Evolutionary conservation across 2,888 invertebrate genomes (phyloP), one percentile per base, ranked within the genome.

Genomic region (Brenthis hecate): DNA sequence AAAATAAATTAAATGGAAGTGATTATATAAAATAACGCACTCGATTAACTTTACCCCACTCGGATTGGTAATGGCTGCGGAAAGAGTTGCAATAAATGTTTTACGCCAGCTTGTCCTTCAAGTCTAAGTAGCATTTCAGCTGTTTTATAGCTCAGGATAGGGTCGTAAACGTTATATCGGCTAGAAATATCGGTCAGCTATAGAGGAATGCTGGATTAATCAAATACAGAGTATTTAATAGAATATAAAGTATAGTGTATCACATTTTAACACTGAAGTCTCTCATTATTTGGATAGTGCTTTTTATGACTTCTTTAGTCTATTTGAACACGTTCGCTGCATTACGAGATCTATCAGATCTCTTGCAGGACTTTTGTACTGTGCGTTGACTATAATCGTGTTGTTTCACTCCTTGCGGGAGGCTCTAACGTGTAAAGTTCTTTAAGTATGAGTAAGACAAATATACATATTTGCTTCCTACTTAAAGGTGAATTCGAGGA

Each of bases 51-150:
- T 43, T 19, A 62, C 23, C 48, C 19, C 48, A 19, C 43, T 61
- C 13, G 5, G 16, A 55, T 55, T 56, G 48, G 55, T 50, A 66
- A 66, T 57, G 36, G 60, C 48, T 48, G 32, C 48, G 54, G 66
- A 58, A 66, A 63, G 66, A 58, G 69, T 66, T 66, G 50, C 62
- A 63, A 63, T 70, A 70, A 70, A 70, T 61, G 32, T 58, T 57
- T 65, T 61, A 66, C 47, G 61, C 55, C 56, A 61, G 28, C 36
- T 50, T 56, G 61, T 61, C 66, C 66, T 57, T 66, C 54, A 55
- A 53, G 23, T 61, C 50, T 47, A 61, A 61, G 66, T 60, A 50
- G 55, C 55, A 50, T 66, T 54, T 61, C 58, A 51, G 58, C 55
- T 19, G 6, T 56, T 66, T 66, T 61, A 66, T 50, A 53, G 55